Percentiles rank a stretch among this genome's conserved stretches.
phyloP scores from a whole-genome alignment of 2,113 vertebrate genomes.

The Uria lomvia region DNA sequence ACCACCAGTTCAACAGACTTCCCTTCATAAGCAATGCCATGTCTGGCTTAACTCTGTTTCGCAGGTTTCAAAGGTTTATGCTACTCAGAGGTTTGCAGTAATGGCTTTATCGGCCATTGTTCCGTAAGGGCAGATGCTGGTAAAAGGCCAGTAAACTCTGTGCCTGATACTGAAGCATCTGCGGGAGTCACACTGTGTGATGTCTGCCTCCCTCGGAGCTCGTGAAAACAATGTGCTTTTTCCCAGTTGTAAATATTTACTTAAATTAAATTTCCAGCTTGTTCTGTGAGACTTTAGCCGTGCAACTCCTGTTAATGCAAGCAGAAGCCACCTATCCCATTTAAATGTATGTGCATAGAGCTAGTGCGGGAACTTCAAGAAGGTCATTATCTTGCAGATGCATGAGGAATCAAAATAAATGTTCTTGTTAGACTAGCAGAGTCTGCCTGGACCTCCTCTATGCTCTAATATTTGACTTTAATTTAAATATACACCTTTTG shows the following conservation, averaged over 20 bases:
- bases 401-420: slow-evolving; percentile 43
- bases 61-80: background rate
- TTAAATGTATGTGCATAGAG: background rate
- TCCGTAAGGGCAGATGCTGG: background rate
- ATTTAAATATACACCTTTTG: slow-evolving; percentile 11
- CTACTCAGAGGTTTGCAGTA: background rate
- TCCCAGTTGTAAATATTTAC: background rate
- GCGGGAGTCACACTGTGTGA: background rate
- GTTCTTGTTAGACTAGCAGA: slow-evolving; percentile 28
- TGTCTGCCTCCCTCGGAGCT: background rate
- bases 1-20: background rate
- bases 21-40: background rate
- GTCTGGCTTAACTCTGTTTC: background rate
- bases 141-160: background rate
- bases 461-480: slow-evolving; percentile 48
- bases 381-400: slow-evolving; percentile 29
- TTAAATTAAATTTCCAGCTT: background rate
- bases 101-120: background rate
- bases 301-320: background rate
- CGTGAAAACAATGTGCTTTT: background rate
- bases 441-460: background rate
- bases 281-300: background rate
- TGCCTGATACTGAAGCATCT: background rate
- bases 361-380: background rate
- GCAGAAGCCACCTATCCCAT: background rate